Evolutionary conservation across 2,113 vertebrate genomes (phyloP), one percentile per base, ranked within the genome.

Genomic region (Chaenocephalus aceratus): DNA sequence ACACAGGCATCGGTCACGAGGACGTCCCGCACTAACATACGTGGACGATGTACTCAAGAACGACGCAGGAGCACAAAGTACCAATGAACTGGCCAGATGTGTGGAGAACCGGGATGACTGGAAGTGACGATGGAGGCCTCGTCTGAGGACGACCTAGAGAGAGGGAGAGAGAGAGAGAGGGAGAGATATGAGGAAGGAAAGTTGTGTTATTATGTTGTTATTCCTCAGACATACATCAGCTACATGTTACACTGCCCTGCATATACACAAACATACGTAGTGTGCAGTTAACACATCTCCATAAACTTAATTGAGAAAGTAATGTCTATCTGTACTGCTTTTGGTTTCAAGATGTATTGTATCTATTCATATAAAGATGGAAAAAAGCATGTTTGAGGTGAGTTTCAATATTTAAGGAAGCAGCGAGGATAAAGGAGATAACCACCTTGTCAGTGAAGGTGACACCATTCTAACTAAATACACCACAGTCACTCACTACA

Each of bases 361-460:
- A 26, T 44, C 48, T 59, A n/a, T 48, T 54, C 14, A 41, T 9
- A 10, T 45, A 30, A 65, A 51, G 3, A 4, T 68, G 3, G 46
- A 51, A 30, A 46, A 60, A 61, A 18, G 3, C 5, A 36, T 10
- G 6, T 67, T 53, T 34, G 21, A 36, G 1, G 10, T 69, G 46
- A 54, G 12, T 45, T 68, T 88, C 69, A 41, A 7, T 82, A 53
- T 72, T 68, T 63, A 15, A 65, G 82, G 57, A 71, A 7, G 56
- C 46, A 61, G 23, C 45, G 7, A 13, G 18, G n/a, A 10, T 34
- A 45, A 46, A 16, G 64, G 60, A 65, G 71, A 79, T 41, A 45
- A 48, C 63, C 48, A 18, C 52, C 56, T 41, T 26, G 21, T 72
- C 44, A 36, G 44, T 58, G 48, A 13, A 57, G 75, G 56, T 54